Base-by-base conservation (phyloP, 2,888 invertebrate species). In the Elysia crispata region DNA sequence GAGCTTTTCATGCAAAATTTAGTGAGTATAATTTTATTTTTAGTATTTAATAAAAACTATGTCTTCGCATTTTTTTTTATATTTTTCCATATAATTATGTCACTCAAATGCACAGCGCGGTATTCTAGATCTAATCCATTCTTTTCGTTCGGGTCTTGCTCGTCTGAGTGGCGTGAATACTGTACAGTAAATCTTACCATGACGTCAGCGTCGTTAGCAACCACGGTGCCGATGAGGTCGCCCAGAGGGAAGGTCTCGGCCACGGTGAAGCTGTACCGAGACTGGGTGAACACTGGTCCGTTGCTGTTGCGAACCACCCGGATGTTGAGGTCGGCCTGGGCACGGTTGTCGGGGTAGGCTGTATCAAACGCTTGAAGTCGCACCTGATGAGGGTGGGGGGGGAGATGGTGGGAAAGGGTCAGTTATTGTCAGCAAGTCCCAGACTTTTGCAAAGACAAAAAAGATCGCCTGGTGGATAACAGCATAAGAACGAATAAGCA, bases 141-240 rank as follows among this genome's bases (percentile, higher is more conserved):
- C n/a, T n/a, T n/a, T n/a, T n/a, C n/a, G n/a, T n/a, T n/a, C 60
- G 25, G 25, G n/a, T 6, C 3, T 3, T 60, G 25, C 6, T 60
- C 60, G 5, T 60, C 15, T 23, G 6, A 25, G 6, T 23, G 25
- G 6, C 6, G n/a, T 60, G 6, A 54, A 25, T 60, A 60, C 3
- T 60, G n/a, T 60, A 3, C 60, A 23, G 28, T 25, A 25, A 13
- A 28, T 18, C 75, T 20, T 80, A 85, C 79, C 92, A 96, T 97
- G 93, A 97, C 94, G 93, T 98, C 98, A 50, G 95, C 95, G 92
- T 98, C 98, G 11, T 95, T 94, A 20, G 97, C 96, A 15, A 94
- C 94, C 74, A 98, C 94, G n/a, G 93, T 92, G 54, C 98, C 94
- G 0, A 97, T 95, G 57, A 94, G 93, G 41, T 95, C 95, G 0